Evolutionary conservation across 2,888 invertebrate genomes (phyloP), one percentile per base, ranked within the genome.

Genomic region (Xylota segnis): DNA sequence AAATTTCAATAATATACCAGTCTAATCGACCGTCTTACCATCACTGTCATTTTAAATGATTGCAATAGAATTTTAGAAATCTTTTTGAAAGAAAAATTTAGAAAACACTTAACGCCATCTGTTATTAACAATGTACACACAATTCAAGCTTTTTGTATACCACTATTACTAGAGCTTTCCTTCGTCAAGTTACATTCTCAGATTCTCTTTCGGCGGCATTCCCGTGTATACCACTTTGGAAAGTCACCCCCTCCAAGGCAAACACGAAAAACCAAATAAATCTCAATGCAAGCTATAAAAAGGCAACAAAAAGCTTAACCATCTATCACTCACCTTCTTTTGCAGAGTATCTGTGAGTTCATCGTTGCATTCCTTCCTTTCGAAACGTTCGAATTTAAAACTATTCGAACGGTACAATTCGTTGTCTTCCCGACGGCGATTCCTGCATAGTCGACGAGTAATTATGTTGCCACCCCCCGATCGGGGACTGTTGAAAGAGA

Each of bases 321-420:
- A 76, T 54, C 59, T 65, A 78, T 50, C 79, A 93, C 94, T 93
- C 90, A 96, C 96, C 96, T 96, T 96, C 92, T 96, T 96, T 87
- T 94, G 94, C 88, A 94, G 91, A 52, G 92, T 92, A 90, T 93
- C 88, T 40, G 94, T 93, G 88, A 93, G 93, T 88, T 94, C 94
- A 88, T 96, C 96, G 90, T 94, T 94, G 89, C 95, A 95, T 68
- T 94, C 94, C 83, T 94, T 94, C 88, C 96, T 93, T 89, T 96
- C 95, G 90, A 97, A 97, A 75, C 96, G 93, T 93, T 97, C 96
- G 92, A 97, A 97, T 93, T 96, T 96, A 93, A 97, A 97, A 93
- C 97, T 97, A 92, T 97, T 96, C 88, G 96, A 96, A 88, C 97
- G 94, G 90, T 97, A 97, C 78, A 97, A 94, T 93, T 97, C 96